These are phyloP conservation scores for Byasa hedistus DNA, from an alignment of 2,888 invertebrate species.

Conservation along the genomic window DNA sequence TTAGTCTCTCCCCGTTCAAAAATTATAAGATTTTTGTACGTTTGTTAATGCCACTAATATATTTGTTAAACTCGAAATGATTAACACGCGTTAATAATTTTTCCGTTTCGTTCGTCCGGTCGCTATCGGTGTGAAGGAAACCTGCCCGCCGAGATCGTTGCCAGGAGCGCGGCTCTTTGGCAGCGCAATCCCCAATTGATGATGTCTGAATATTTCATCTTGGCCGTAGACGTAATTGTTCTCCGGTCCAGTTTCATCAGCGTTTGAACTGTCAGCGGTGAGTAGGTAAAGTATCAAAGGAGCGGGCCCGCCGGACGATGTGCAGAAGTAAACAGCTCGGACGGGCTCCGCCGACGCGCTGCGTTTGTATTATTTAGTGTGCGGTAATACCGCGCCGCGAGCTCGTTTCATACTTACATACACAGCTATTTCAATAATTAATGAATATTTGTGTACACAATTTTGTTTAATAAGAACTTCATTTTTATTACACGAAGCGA, in stretches of 20 bases:
- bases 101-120: background rate
- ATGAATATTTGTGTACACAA: too few species aligned
- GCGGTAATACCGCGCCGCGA: too few species aligned
- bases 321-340: conserved; percentile 12
- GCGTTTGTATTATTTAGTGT: too few species aligned
- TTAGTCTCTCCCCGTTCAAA: too few species aligned
- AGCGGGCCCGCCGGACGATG: conserved; percentile 10
- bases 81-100: background rate
- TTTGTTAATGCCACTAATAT: too few species aligned
- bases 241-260: conserved; percentile 30
- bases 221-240: conserved; percentile 18
- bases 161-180: conserved; percentile 8
- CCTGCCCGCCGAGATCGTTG: conserved; percentile 5
- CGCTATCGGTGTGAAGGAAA: background rate
- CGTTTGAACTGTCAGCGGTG: conserved; percentile 33
- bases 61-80: too few species aligned
- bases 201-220: conserved; percentile 12
- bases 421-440: too few species aligned
- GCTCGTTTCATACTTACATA: too few species aligned
- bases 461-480: too few species aligned
- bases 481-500: too few species aligned
- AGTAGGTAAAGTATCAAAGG: conserved; percentile 33
- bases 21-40: too few species aligned
- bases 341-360: conserved; percentile 5
- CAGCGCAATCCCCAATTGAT: conserved; percentile 19